Evolutionary conservation across 1,140 invertebrate genomes (phyloP).

Genomic region (Euwallacea fornicatus): DNA sequence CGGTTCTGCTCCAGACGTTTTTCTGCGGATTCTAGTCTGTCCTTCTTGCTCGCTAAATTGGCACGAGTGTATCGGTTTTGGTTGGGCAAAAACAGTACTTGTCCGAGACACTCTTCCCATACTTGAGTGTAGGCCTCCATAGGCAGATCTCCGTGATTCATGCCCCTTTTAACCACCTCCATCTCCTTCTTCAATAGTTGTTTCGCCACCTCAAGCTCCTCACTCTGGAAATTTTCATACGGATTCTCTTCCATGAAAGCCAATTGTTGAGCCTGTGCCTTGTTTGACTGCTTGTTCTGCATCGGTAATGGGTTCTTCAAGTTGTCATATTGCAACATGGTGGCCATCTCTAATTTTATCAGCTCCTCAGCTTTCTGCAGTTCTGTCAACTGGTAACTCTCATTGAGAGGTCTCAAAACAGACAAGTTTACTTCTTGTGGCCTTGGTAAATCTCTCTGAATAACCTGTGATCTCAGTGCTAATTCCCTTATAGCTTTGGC

Average conservation of each 20-base stretch:
- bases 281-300: constrained; percentile 49
- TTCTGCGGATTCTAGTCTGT: constrained; percentile 86
- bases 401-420: constrained; percentile 72
- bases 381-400: constrained; percentile 77
- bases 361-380: constrained; percentile 95
- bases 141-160: constrained; percentile 92
- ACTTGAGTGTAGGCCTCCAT: constrained; percentile 69
- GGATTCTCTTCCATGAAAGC: constrained; percentile 84
- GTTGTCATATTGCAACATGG: constrained; percentile 91
- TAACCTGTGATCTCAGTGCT: constrained; percentile 79
- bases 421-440: constrained; percentile 85
- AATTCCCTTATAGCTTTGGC: constrained; percentile 66
- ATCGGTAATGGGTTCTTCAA: constrained; percentile 64
- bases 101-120: constrained; percentile 94
- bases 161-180: constrained; percentile 86
- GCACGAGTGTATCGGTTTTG: constrained; percentile 79
- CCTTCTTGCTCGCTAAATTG: constrained; percentile 93
- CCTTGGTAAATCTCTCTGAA: constrained; percentile 87
- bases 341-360: constrained; percentile 96
- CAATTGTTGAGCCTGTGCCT: constrained; percentile 69
- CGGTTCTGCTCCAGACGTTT: constrained; percentile 92
- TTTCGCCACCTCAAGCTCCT: constrained; percentile 73
- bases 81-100: constrained; percentile 56
- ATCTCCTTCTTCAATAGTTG: constrained; percentile 79
- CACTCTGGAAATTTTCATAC: constrained; percentile 65